Percentiles rank a stretch among this genome's conserved stretches.
phyloP scores from a whole-genome alignment of 2,888 invertebrate genomes.

The Tipula lateralis region DNA sequence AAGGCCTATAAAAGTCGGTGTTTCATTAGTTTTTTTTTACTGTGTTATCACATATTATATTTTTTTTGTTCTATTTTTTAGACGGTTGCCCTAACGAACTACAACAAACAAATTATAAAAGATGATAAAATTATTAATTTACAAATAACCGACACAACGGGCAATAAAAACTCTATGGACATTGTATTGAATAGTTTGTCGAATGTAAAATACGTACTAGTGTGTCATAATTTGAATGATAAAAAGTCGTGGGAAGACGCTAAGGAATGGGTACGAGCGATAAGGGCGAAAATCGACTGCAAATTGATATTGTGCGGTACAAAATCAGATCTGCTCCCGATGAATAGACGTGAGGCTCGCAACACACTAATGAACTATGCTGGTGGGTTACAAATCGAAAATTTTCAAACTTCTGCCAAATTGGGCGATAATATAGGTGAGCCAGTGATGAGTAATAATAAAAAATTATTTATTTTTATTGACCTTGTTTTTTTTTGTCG shows the following conservation, averaged over 20 bases:
- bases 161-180: background rate
- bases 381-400: background rate
- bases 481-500: background rate
- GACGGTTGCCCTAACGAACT: background rate
- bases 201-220: background rate
- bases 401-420: conserved; percentile 20
- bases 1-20: background rate
- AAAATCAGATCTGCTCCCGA: background rate
- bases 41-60: background rate
- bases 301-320: conserved; percentile 13
- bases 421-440: background rate
- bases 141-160: conserved; percentile 7
- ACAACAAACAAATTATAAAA: background rate
- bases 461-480: background rate
- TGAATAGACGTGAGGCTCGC: background rate
- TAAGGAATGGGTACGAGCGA: background rate
- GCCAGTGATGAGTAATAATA: background rate
- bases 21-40: background rate
- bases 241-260: background rate
- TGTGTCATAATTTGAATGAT: background rate
- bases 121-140: background rate
- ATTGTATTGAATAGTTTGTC: conserved; percentile 13
- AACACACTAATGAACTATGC: background rate
- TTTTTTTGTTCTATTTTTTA: background rate
- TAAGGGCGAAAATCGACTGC: background rate